Base-by-base conservation (phyloP, 1,140 invertebrate genomes). In the Phenacoccus solenopsis region DNA sequence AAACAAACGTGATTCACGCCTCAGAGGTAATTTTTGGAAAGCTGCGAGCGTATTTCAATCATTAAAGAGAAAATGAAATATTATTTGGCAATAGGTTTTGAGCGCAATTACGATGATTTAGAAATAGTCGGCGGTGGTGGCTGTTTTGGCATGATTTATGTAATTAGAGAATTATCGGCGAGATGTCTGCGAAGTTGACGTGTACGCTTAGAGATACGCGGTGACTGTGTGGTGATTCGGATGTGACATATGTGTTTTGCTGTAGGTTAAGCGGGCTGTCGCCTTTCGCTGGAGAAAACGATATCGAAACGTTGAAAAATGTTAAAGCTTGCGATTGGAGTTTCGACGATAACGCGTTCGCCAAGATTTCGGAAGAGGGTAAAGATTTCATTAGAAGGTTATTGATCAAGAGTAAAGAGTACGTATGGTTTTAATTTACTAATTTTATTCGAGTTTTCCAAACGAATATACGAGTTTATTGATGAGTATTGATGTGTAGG, bases 241-340 rank as follows among this genome's bases (percentile, higher is more conserved):
- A 24, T 61, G 9, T 61, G 12, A 67, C 24, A 64, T 22, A n/a
- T 68, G 68, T 71, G 22, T 28, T 59, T 73, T 10, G 70, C n/a
- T 75, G 77, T 76, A 94, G 92, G 68, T 81, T 98, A 72, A 97
- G 94, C 78, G 98, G 97, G 49, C 83, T 99, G 28, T 99, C 97
- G 71, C 97, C 97, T 73, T 99, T 99, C 79, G 95, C 96, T 74
- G 97, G 97, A 27, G 95, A 98, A 78, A 98, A 97, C 77, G 96
- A 99, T 80, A 90, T 98, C 67, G 96, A 98, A 75, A 99, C 97
- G 0, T 79, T 99, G 59, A 96, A 98, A 79, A 98, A 99, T 79
- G 97, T 99, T 0, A 96, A 96, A 79, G 90, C 91, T 24, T 98
- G 96, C 77, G 94, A 98, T 79, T 99, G 96, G 96, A 93, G 96